phyloP scores from a whole-genome alignment of 2,797 vertebrate species.

The Diplodus puntazzo region DNA sequence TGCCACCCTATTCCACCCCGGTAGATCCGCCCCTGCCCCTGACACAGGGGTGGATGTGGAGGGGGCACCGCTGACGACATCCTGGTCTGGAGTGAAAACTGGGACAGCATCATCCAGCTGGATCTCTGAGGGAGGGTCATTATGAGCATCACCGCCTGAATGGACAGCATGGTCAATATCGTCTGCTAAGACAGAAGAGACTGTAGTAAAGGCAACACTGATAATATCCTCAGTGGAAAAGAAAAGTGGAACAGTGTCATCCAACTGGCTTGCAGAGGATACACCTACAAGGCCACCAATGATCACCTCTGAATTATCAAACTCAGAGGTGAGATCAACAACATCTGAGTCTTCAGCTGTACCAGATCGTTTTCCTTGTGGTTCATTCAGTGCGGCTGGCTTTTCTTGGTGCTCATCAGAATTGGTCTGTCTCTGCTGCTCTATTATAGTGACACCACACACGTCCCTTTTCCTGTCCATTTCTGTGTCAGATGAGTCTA shows the following conservation, averaged over 20 bases:
- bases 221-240: constrained; percentile 1
- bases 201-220: not conserved
- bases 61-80: not conserved
- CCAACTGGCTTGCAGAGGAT: not conserved
- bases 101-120: not conserved
- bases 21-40: too few relatives aligned
- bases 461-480: too few relatives aligned
- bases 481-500: too few relatives aligned
- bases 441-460: too few relatives aligned
- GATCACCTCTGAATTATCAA: not conserved
- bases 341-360: too few relatives aligned
- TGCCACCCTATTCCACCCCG: too few relatives aligned
- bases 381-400: too few relatives aligned
- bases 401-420: too few relatives aligned
- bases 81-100: not conserved
- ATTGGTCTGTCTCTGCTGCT: too few relatives aligned
- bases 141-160: not conserved
- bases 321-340: too few relatives aligned
- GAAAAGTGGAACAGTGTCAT: too few relatives aligned
- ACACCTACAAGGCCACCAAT: not conserved
- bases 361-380: too few relatives aligned
- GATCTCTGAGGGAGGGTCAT: not conserved
- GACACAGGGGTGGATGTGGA: not conserved
- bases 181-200: not conserved
- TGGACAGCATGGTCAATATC: not conserved